A percentile compares a stretch with the other conserved stretches of the same genome.
Evolutionary conservation across 2,113 vertebrate species (phyloP).

Genomic region (Apteryx owenii): DNA sequence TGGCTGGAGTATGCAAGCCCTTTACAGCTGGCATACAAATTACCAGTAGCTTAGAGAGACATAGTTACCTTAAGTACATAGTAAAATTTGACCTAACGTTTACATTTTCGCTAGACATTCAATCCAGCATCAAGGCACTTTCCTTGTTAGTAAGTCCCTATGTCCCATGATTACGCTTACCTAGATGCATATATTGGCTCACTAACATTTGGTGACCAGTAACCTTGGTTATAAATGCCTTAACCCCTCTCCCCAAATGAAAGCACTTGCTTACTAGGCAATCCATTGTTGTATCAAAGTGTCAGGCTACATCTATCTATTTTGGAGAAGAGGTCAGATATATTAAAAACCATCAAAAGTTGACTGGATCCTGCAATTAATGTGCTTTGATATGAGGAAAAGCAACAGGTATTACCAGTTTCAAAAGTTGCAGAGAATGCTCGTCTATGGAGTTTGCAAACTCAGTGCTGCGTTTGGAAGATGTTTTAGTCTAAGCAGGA

Average conservation of each 20-base stretch:
- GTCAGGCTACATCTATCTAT: neutral
- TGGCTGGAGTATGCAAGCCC: neutral
- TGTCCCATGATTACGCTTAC: neutral
- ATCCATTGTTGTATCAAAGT: neutral
- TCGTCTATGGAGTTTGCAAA: neutral
- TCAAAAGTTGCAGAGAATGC: neutral
- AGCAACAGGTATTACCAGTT: neutral
- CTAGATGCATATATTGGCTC: neutral
- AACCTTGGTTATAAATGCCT: neutral
- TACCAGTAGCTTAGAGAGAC: constrained; percentile 22
- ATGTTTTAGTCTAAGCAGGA: neutral
- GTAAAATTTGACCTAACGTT: constrained; percentile 11
- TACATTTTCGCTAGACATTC: constrained; percentile 54
- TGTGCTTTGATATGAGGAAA: constrained; percentile 12
- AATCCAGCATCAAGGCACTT: constrained; percentile 53
- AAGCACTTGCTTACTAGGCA: neutral
- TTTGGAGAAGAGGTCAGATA: neutral
- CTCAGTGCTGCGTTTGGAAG: fast-evolving
- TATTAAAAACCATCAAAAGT: neutral
- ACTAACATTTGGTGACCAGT: neutral
- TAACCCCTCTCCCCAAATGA: neutral
- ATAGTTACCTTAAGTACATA: neutral
- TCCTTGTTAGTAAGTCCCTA: neutral
- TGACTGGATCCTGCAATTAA: neutral
- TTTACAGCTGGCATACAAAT: constrained; percentile 43